Conservation (phyloP, 2,888 invertebrate species). For the Lomographa bimaculata region DNA sequence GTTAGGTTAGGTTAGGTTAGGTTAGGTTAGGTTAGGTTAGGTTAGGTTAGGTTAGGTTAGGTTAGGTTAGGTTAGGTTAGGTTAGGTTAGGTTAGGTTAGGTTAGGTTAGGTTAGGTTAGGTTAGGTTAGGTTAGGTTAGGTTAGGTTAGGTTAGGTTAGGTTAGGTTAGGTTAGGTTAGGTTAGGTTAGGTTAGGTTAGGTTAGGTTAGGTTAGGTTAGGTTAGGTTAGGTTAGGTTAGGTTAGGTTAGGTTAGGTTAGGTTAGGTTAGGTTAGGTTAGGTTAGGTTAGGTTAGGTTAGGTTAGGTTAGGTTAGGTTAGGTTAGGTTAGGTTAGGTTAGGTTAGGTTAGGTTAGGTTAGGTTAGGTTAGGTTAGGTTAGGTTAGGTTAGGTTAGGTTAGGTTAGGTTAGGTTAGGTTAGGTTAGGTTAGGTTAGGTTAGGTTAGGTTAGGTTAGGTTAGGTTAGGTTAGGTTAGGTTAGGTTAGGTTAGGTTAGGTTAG, state of each 20-base stretch:
- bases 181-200: conserved; percentile 10
- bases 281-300: conserved; percentile 12
- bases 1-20: conserved; percentile 6
- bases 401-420: conserved; percentile 8
- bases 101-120: not conserved
- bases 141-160: conserved; percentile 10
- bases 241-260: conserved; percentile 4
- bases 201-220: conserved; percentile 12
- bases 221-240: conserved; percentile 11
- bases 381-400: conserved; percentile 10
- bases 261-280: conserved; percentile 5
- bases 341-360: conserved; percentile 11
- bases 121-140: conserved; percentile 3
- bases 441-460: conserved; percentile 12
- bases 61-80: conserved; percentile 4
- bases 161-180: conserved; percentile 9
- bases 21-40: conserved; percentile 7
- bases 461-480: conserved; percentile 12
- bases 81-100: conserved; percentile 2
- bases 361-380: conserved; percentile 13
- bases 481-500: conserved; percentile 13
- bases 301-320: conserved; percentile 12
- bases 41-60: conserved; percentile 8
- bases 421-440: conserved; percentile 10
- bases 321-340: conserved; percentile 12